Evolutionary conservation across 2,888 invertebrate genomes (phyloP).

Genomic region (Nemurella pictetii): DNA sequence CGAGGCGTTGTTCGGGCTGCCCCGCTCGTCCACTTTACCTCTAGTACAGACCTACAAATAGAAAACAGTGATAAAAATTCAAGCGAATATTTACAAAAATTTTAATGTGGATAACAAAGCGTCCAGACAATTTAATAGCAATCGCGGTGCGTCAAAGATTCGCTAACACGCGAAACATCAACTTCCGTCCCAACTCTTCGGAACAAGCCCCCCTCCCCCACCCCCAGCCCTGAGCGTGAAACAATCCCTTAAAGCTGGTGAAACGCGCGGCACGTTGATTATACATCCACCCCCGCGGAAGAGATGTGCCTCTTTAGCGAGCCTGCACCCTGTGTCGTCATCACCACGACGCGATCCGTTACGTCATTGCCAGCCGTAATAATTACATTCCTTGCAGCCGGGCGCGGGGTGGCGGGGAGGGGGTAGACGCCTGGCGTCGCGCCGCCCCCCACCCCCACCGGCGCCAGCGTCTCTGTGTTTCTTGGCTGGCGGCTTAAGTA

Average conservation of each 20-base stretch:
- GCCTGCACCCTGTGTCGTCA: constrained; percentile 35
- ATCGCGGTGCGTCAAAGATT: too few relatives aligned
- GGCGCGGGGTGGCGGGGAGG: background rate
- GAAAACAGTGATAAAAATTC: too few relatives aligned
- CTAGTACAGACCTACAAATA: too few relatives aligned
- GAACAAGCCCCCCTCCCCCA: too few relatives aligned
- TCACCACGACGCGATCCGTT: constrained; percentile 32
- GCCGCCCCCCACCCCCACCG: constrained; percentile 22
- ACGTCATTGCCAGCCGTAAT: constrained; percentile 39
- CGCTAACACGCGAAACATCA: too few relatives aligned
- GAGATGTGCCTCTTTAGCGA: constrained; percentile 34
- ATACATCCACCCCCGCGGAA: constrained; percentile 6
- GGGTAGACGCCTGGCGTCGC: background rate
- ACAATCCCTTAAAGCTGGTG: background rate
- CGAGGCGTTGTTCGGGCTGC: too few relatives aligned
- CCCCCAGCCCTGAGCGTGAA: background rate
- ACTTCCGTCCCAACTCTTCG: too few relatives aligned
- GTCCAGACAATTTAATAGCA: too few relatives aligned
- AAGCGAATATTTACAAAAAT: too few relatives aligned
- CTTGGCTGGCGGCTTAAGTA: constrained; percentile 25
- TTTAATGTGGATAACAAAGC: too few relatives aligned
- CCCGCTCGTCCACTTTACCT: too few relatives aligned
- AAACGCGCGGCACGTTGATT: background rate
- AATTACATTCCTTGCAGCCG: constrained; percentile 38
- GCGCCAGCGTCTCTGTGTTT: constrained; percentile 30